These are phyloP conservation scores for Parus major DNA, from an alignment of 2,113 vertebrate genomes.

Conservation along the genomic window DNA sequence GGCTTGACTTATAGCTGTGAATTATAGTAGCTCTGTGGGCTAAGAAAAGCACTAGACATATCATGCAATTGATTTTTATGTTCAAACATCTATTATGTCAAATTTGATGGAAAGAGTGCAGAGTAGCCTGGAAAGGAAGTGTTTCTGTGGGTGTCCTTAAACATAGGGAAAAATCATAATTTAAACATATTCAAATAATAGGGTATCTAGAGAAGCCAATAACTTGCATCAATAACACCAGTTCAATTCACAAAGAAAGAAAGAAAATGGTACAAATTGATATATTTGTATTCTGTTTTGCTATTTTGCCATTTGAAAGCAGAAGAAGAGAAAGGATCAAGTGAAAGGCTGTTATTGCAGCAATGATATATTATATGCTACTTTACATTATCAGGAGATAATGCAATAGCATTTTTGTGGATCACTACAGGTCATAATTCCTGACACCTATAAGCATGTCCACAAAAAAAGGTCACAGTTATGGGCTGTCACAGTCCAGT, in stretches of 20 bases:
- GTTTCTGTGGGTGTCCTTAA: conserved; percentile 4
- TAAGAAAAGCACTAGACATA: conserved; percentile 8
- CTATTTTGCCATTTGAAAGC: not conserved
- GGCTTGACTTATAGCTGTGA: not conserved
- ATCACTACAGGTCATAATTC: conserved; percentile 6
- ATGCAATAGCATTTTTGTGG: not conserved
- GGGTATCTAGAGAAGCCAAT: not conserved
- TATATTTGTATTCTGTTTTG: conserved; percentile 13
- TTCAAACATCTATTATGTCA: conserved; percentile 33
- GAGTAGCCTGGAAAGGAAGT: not conserved
- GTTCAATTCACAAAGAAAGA: not conserved
- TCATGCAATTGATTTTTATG: conserved; percentile 47
- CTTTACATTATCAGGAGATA: conserved; percentile 17
- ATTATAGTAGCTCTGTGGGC: not conserved
- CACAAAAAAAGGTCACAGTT: conserved; percentile 13
- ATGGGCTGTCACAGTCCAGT: not conserved
- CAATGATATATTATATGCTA: not conserved
- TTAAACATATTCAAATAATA: conserved; percentile 3
- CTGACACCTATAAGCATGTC: not conserved
- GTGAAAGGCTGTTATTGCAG: conserved; percentile 22
- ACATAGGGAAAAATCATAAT: not conserved
- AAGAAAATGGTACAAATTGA: not conserved
- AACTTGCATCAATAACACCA: not conserved
- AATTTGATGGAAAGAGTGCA: conserved; percentile 49
- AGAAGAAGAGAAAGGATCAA: not conserved